Conservation (phyloP, 2,888 invertebrate species). For the Polydrusus cervinus region DNA sequence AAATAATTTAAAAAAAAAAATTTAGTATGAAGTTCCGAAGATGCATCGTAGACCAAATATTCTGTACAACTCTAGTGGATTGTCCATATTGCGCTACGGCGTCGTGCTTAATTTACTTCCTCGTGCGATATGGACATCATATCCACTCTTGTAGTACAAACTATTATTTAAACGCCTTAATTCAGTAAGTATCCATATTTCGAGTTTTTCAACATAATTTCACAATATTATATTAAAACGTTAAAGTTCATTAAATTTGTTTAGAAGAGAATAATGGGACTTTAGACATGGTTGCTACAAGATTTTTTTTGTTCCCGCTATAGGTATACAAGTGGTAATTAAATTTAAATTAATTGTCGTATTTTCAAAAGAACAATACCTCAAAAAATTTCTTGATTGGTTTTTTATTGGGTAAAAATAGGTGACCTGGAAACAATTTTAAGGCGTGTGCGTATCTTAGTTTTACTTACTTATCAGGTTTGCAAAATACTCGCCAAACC, state of each 20-base stretch:
- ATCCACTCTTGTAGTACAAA: too few relatives aligned
- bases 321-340: background rate
- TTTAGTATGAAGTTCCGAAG: too few relatives aligned
- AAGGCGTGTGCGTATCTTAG: too few relatives aligned
- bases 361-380: background rate
- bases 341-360: conserved; percentile 1
- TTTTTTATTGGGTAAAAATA: background rate
- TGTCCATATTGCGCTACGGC: too few relatives aligned
- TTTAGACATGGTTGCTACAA: background rate
- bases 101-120: too few relatives aligned
- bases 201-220: conserved; percentile 1
- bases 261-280: conserved; percentile 8
- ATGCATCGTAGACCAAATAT: too few relatives aligned
- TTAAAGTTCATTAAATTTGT: conserved; percentile 7
- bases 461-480: too few relatives aligned
- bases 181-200: conserved; percentile 4
- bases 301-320: background rate
- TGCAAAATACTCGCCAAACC: too few relatives aligned
- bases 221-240: conserved; percentile 4
- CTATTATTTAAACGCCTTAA: background rate
- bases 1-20: too few relatives aligned
- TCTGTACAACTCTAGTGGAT: too few relatives aligned
- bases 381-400: background rate
- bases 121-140: too few relatives aligned
- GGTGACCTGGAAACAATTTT: background rate